Base-by-base conservation (phyloP, 2,888 invertebrate genomes). In the Drosophila infuscata region DNA sequence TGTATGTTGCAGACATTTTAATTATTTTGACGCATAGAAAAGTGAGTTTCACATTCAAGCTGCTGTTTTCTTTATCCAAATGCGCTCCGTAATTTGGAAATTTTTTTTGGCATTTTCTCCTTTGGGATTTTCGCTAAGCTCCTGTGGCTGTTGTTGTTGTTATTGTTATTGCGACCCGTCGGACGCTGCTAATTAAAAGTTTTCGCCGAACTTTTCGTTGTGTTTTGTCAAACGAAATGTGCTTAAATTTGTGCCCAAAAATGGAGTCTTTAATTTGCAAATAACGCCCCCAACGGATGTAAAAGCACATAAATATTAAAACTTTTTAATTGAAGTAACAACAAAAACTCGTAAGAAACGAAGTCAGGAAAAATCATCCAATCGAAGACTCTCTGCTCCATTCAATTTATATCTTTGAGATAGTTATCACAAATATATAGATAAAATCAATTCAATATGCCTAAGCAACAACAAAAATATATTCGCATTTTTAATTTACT, bases 251-350 rank as follows among this genome's bases (percentile, higher is more conserved):
- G 66, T 57, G 29, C 51, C 57, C 43, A 36, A 75, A 75, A 71
- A 67, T 64, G 43, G 58, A 38, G 32, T 57, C 64, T 70, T 49
- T 69, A 73, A 80, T 66, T 64, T 67, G 43, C 33, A 48, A 29
- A 38, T 32, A 5, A 32, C n/a, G n/a, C 12, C 30, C 57, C 52
- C 53, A 70, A 48, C 58, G 56, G 56, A 62, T 53, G 20, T 11
- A 30, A 51, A 66, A 35, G 48, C 76, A 82, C 76, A 82, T 76
- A 82, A 87, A 84, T 88, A 75, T 52, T 9, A 17, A 76, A 86
- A 86, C 90, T 86, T 82, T 89, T 88, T 86, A 89, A 84, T 82
- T 91, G 90, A 75, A 74, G 68, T 64, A 85, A 76, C 90, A 87
- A 91, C 88, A 91, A 91, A 91, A 86, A 76, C 73, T 71, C 63